A percentile compares a stretch with the other conserved stretches of the same genome.
Conservation (phyloP, 2,888 invertebrate species). For the Ormyrus nitidulus region DNA sequence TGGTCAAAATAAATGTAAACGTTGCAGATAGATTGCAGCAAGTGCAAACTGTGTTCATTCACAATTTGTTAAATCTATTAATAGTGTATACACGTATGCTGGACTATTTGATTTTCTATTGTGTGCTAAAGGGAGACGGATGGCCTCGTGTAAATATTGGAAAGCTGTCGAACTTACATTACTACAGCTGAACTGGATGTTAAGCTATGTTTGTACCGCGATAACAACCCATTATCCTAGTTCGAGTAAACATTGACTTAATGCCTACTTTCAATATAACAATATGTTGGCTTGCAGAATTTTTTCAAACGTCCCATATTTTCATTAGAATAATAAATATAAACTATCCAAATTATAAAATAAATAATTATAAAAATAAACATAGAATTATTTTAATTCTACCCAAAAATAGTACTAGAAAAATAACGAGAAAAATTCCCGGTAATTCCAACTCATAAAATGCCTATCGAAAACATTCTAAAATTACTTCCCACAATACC, state of each 20-base stretch:
- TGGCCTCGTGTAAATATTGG: slow-evolving; percentile 13
- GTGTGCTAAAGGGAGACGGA: not conserved
- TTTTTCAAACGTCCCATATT: too few species aligned
- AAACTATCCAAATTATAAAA: too few species aligned
- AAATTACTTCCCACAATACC: too few species aligned
- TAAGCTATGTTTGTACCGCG: not conserved
- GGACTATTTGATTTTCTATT: slow-evolving; percentile 26
- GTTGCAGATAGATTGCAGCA: too few species aligned
- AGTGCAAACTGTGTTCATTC: not conserved
- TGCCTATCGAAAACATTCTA: too few species aligned
- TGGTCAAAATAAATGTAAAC: too few species aligned
- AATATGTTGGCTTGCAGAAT: not conserved
- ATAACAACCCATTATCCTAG: slow-evolving; percentile 10
- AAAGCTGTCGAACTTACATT: slow-evolving; percentile 5
- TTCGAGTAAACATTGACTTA: slow-evolving; percentile 6
- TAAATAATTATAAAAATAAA: too few species aligned
- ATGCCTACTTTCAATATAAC: slow-evolving; percentile 2
- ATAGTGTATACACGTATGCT: not conserved
- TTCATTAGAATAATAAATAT: too few species aligned
- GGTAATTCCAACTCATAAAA: too few species aligned
- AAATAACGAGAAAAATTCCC: too few species aligned
- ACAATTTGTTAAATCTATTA: slow-evolving; percentile 16
- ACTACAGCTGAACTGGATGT: slow-evolving; percentile 4
- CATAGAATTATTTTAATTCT: too few species aligned
- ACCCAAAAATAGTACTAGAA: too few species aligned